phyloP scores from a whole-genome alignment of 2,113 vertebrate species.

The Callipepla californica region DNA sequence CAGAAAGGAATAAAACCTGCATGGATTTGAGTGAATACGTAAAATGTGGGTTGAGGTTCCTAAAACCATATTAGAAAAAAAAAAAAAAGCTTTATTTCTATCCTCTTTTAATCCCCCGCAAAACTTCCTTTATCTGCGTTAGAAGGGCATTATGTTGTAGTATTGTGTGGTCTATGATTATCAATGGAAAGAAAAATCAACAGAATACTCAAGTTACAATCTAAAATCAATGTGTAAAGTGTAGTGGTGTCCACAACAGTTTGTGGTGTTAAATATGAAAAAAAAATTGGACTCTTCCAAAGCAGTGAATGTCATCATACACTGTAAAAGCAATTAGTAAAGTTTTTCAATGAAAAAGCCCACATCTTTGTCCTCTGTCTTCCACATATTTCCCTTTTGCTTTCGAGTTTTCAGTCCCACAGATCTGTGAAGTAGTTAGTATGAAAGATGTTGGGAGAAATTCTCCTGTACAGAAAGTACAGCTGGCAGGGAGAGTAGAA shows the following conservation, averaged over 20 bases:
- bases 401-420: not conserved
- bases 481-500: not conserved
- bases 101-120: not conserved
- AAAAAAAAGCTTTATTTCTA: not conserved
- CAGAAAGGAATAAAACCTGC: not conserved
- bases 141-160: not conserved
- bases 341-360: not conserved
- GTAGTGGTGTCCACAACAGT: not conserved
- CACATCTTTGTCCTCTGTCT: not conserved
- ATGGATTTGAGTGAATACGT: not conserved
- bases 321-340: slow-evolving; percentile 11
- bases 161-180: not conserved
- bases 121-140: not conserved
- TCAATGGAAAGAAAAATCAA: not conserved
- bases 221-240: not conserved
- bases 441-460: not conserved
- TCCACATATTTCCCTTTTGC: not conserved
- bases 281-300: not conserved
- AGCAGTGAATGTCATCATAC: not conserved
- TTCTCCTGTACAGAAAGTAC: not conserved
- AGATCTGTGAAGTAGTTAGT: not conserved
- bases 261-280: not conserved
- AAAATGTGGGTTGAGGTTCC: not conserved
- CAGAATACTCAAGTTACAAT: not conserved
- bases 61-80: not conserved